Evolutionary conservation across 2,888 invertebrate species (phyloP), one percentile per base, ranked within the genome.

Genomic region (Trachelus tabidus): DNA sequence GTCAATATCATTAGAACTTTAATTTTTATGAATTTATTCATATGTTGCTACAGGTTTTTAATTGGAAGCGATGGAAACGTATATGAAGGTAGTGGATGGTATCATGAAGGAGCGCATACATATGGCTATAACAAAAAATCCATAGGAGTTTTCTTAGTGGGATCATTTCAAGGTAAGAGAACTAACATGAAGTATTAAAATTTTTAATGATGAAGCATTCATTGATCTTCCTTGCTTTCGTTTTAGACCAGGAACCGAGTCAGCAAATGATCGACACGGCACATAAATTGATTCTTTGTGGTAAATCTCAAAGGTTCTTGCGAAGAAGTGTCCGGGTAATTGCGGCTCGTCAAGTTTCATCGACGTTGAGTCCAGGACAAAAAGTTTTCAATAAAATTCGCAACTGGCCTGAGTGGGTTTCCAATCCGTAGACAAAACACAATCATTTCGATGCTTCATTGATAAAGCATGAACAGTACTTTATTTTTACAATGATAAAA

Each of bases 21-120:
- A 31, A 12, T 34, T 23, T 12, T n/a, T 23, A 34, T 12, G 15
- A 75, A 30, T 68, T 75, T 56, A 75, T 75, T 37, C 12, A 15
- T 69, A 69, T 11, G 12, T 30, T 33, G 23, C 11, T 89, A 23
- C 78, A 94, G 94, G 73, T 94, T 94, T 81, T 85, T 95, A 80
- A 92, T 95, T 77, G 95, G 95, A 9, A 94, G 94, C 35, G 94
- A 95, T 86, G 95, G 94, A 9, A 92, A 93, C 68, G 92, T 95
- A 12, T 95, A 95, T 84, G 95, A 95, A 89, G 95, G 95, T 1
- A 89, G 93, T 1, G 95, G 95, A 1, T 95, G 95, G 95, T 92
- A 93, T 9, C 92, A 92, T 69, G 91, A 92, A 12, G 95, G 95
- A 0, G 93, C 94, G 0, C 95, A 95, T 83, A 94, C 94, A 0